Evolutionary conservation across 2,113 vertebrate species (phyloP), one percentile per base, ranked within the genome.

Genomic region (Cinclus cinclus): DNA sequence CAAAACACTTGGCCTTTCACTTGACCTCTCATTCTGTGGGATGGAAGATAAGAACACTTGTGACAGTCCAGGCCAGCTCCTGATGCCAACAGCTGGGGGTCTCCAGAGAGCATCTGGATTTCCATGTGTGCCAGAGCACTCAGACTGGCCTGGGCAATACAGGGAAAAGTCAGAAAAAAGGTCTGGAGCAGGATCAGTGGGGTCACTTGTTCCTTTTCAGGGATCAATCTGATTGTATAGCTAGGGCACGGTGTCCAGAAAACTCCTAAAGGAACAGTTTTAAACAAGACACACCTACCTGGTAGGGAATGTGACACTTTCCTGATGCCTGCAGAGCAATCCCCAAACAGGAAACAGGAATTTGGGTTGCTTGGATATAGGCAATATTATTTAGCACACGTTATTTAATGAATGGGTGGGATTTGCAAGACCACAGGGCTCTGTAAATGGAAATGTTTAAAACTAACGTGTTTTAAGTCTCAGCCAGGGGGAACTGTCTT

Each of bases 301-400:
- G 10, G 25, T 2, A 7, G 20, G 71, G 28, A 13, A 7, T 47
- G 35, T 22, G 56, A 12, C n/a, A 21, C 39, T 67, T 55, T 13
- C 24, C 27, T 22, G n/a, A 15, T 7, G 23, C 23, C n/a, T 47
- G 39, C 9, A 85, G 46, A 60, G n/a, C 58, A 53, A 11, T 1
- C 2, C 1, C 52, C 27, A 46, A 14, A n/a, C 56, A 35, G 2
- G n/a, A 24, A 0, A 5, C 11, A 33, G 31, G 31, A 7, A 35
- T 63, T 21, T 30, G 49, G n/a, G 30, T 6, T 24, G 14, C n/a
- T 16, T 42, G n/a, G 55, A 10, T 30, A 20, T 0, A 7, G 7
- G 33, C n/a, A 68, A 5, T 2, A 7, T 37, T 37, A 44, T 2
- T 12, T 10, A 50, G 20, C 28, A 16, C 20, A 8, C 35, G 8